A percentile compares a stretch with the other conserved stretches of the same genome.
These are phyloP conservation scores for Orchestes rusci DNA, from an alignment of 2,888 invertebrate genomes.

Conservation along the genomic window DNA sequence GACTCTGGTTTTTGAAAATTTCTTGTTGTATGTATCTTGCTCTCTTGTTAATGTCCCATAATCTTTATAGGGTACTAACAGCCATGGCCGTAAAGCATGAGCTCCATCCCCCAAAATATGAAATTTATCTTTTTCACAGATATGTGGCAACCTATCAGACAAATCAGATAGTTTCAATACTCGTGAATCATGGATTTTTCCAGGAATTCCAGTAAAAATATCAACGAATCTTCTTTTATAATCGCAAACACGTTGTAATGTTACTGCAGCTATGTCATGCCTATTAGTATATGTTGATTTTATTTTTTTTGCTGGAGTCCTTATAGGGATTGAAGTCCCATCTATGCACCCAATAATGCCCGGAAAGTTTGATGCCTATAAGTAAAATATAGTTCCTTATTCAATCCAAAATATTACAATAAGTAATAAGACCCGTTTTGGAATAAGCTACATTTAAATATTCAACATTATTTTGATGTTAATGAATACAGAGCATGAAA, in stretches of 20 bases:
- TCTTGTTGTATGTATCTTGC: not conserved
- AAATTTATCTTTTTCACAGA: not conserved
- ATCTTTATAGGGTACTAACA: conserved; percentile 31
- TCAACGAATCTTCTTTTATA: conserved; percentile 29
- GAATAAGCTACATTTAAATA: too few species aligned
- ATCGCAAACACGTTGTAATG: conserved; percentile 35
- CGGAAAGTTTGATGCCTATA: conserved; percentile 23
- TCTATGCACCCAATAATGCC: conserved; percentile 27
- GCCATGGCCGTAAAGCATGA: conserved; percentile 24
- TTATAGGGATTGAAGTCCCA: conserved; percentile 27
- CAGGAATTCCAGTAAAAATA: conserved; percentile 32
- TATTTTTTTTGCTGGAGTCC: conserved; percentile 33
- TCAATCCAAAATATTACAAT: too few species aligned
- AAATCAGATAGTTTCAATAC: conserved; percentile 17
- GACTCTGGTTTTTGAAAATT: not conserved
- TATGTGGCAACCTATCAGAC: not conserved
- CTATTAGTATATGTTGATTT: conserved; percentile 35
- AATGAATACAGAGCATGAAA: too few species aligned
- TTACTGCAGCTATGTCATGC: conserved; percentile 29
- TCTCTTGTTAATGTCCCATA: conserved; percentile 29
- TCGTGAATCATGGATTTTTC: conserved; percentile 33
- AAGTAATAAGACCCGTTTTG: too few species aligned
- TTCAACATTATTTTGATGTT: too few species aligned
- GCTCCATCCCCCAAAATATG: conserved; percentile 32
- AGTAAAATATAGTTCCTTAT: too few species aligned